Evolutionary conservation across 2,797 vertebrate species (phyloP).

Genomic region (Buceros bicornis): DNA sequence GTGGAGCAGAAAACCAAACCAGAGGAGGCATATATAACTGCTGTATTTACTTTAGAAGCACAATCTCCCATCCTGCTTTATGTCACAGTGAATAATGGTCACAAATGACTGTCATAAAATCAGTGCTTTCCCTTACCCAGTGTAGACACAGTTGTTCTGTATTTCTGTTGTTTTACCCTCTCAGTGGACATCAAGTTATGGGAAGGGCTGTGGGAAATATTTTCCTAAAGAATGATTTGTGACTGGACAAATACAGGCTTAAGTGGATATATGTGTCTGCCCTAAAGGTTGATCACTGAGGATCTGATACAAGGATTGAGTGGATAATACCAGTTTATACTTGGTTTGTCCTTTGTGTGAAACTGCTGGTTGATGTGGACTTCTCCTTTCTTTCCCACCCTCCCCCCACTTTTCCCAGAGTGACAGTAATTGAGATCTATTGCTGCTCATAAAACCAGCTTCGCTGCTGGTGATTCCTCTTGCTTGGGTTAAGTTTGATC

Average conservation of each 20-base stretch:
- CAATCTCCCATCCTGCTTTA: constrained; percentile 13
- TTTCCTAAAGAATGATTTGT: constrained; percentile 62
- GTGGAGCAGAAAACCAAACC: constrained; percentile 42
- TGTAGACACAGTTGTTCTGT: background rate
- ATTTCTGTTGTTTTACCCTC: constrained; percentile 54
- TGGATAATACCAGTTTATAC: constrained; percentile 49
- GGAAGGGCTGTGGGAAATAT: constrained; percentile 66
- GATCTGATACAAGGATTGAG: constrained; percentile 57
- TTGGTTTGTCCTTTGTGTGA: constrained; percentile 45
- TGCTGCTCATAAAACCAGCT: background rate
- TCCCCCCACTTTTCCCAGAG: constrained; percentile 32
- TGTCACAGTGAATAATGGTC: constrained; percentile 44
- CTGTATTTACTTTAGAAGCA: constrained; percentile 50
- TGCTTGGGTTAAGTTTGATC: background rate
- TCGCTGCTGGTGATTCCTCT: background rate
- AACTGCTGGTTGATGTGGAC: background rate
- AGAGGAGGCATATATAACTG: background rate
- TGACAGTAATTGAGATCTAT: background rate
- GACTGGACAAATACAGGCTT: constrained; percentile 63
- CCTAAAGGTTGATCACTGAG: constrained; percentile 19
- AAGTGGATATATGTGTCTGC: constrained; percentile 43
- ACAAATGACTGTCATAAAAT: constrained; percentile 43
- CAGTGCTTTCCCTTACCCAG: constrained; percentile 26
- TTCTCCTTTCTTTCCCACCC: constrained; percentile 51
- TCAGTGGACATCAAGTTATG: constrained; percentile 51